Conservation (phyloP, 2,113 vertebrate species). For the Cyanocitta stelleri region DNA sequence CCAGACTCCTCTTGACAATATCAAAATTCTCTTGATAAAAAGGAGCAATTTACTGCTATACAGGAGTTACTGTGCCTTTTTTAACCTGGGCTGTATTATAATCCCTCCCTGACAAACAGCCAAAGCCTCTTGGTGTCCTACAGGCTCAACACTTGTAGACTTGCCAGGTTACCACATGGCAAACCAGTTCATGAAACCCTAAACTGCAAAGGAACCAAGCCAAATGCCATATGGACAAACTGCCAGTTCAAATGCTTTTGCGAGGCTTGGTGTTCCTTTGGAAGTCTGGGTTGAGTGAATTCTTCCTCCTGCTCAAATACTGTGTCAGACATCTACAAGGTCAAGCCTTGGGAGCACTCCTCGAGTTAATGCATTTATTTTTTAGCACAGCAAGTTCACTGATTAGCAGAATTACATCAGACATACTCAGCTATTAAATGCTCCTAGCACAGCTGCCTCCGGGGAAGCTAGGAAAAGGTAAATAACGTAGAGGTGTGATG, state of each 20-base stretch:
- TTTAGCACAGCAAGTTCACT: neutral
- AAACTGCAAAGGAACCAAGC: slow-evolving; percentile 8
- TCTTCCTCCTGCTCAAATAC: neutral
- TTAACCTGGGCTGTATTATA: neutral
- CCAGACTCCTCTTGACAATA: neutral
- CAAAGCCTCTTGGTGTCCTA: neutral
- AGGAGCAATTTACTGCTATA: neutral
- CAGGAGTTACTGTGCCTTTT: neutral
- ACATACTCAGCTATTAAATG: neutral
- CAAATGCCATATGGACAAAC: slow-evolving; percentile 47
- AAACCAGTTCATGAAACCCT: slow-evolving; percentile 16
- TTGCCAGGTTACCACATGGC: slow-evolving; percentile 32
- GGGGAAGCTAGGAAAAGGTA: neutral
- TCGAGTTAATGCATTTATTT: neutral
- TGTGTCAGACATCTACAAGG: slow-evolving; percentile 14
- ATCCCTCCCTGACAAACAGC: neutral
- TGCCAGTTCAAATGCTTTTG: neutral
- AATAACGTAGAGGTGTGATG: neutral
- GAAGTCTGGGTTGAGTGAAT: slow-evolving; percentile 14
- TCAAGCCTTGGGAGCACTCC: neutral
- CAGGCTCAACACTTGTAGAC: neutral
- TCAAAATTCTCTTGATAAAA: neutral
- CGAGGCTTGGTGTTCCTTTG: neutral
- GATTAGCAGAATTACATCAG: neutral
- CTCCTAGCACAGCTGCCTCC: neutral